phyloP scores from a whole-genome alignment of 2,888 invertebrate species.

The Chymomyza procnemis region DNA sequence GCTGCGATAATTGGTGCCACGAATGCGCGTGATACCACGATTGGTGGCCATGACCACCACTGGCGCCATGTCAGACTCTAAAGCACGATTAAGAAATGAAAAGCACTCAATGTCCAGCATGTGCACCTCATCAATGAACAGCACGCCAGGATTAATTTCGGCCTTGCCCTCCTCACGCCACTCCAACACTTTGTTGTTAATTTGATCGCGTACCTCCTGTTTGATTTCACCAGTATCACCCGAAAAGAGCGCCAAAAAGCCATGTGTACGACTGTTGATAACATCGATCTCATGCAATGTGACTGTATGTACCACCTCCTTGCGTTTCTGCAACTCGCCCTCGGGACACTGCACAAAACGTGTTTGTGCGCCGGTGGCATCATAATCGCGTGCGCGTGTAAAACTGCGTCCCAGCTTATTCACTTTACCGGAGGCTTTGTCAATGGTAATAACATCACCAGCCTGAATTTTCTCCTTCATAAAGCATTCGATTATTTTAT shows the following conservation, averaged over 20 bases:
- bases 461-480: constrained; percentile 97
- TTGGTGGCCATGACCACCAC: constrained; percentile 99
- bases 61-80: constrained; percentile 98
- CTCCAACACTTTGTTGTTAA: constrained; percentile 97
- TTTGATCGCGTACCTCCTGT: constrained; percentile 97
- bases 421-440: constrained; percentile 98
- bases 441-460: constrained; percentile 98
- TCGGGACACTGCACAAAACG: constrained; percentile 99
- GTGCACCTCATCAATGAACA: constrained; percentile 98
- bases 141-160: constrained; percentile 97
- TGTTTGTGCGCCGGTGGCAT: constrained; percentile 93
- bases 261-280: constrained; percentile 98
- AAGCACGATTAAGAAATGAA: constrained; percentile 96
- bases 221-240: constrained; percentile 99
- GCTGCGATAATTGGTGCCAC: constrained; percentile 94
- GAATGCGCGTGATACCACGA: constrained; percentile 94
- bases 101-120: constrained; percentile 99
- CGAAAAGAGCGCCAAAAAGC: constrained; percentile 97
- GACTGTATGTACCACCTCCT: constrained; percentile 98
- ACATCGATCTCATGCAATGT: constrained; percentile 99
- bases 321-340: constrained; percentile 98
- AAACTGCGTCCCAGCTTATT: constrained; percentile 95
- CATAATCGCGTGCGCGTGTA: constrained; percentile 97
- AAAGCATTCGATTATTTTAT: constrained; percentile 97
- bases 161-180: constrained; percentile 99